Evolutionary conservation across 2,888 invertebrate species (phyloP), one percentile per base, ranked within the genome.

Genomic region (Eurytoma adleriae): DNA sequence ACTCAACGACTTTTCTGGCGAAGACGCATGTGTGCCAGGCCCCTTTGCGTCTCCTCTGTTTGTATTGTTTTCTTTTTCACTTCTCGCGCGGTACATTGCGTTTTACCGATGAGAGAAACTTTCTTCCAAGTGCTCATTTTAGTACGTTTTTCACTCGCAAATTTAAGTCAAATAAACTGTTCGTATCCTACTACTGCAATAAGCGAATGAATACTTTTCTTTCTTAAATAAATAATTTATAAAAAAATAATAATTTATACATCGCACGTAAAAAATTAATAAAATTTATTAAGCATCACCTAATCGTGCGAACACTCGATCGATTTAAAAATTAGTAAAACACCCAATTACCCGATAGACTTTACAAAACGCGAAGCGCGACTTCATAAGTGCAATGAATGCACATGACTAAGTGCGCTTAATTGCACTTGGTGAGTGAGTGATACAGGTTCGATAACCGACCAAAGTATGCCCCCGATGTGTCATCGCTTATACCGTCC

Each of bases 381-480:
- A 52, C 27, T 72, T n/a, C n/a, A n/a, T 68, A 61, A 73, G 66
- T 71, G 69, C 20, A 54, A 24, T n/a, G 40, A 40, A 57, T 3
- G 70, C 50, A 40, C 50, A 71, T 57, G 72, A 72, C 30, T 40
- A 61, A 78, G 72, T 73, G n/a, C 16, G 24, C 27, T 73, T 79
- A 75, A 79, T 79, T 75, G 64, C 70, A 59, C 59, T 71, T n/a
- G 20, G 59, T 50, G 64, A 70, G 24, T 71, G 74, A 74, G 74
- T 78, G 59, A 78, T 77, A 52, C 69, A 81, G 64, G 71, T 81
- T 81, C 72, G 81, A 81, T 79, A 81, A 81, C 76, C 79, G 57
- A 71, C 62, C 54, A 50, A 75, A 79, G 79, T 76, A 57, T 69
- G 68, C 52, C 68, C 67, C 62, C 27, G 56, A 82, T 79, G 72